A percentile compares a stretch with the other conserved stretches of the same genome.
Evolutionary conservation across 2,888 invertebrate genomes (phyloP).

Genomic region (Zootermopsis nevadensis): DNA sequence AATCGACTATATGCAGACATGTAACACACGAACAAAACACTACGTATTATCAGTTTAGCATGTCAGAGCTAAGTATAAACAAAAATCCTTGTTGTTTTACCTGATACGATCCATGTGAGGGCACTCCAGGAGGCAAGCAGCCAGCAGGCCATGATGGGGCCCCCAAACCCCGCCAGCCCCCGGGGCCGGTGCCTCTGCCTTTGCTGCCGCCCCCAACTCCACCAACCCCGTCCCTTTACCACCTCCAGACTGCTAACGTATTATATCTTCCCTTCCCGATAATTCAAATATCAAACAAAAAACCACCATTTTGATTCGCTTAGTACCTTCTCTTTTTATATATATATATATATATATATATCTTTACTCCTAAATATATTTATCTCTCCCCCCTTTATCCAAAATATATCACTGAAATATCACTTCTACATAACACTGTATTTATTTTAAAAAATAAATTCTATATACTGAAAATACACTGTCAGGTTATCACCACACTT

Average conservation of each 20-base stretch:
- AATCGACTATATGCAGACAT: too few species aligned
- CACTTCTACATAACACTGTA: constrained; percentile 27
- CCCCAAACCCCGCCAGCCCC: constrained; percentile 40
- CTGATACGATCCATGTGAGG: constrained; percentile 41
- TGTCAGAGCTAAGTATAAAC: too few species aligned
- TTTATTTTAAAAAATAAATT: not conserved
- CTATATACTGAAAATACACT: constrained; percentile 2
- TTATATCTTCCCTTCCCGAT: constrained; percentile 32
- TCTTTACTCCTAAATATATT: not conserved
- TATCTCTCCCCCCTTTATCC: not conserved
- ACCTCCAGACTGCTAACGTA: constrained; percentile 44
- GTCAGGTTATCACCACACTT: constrained; percentile 4
- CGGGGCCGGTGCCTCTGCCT: constrained; percentile 60
- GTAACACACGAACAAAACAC: too few species aligned
- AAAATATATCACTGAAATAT: constrained; percentile 3
- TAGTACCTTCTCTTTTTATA: constrained; percentile 4
- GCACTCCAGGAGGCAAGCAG: constrained; percentile 61
- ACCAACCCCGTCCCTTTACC: constrained; percentile 37
- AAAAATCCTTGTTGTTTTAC: not conserved
- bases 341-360: not conserved
- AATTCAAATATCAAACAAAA: constrained; percentile 4
- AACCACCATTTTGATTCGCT: constrained; percentile 40
- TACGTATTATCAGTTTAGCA: too few species aligned
- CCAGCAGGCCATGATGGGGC: constrained; percentile 55
- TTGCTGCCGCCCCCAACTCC: constrained; percentile 56